Evolutionary conservation across 2,113 vertebrate genomes (phyloP).

Genomic region (Apeltes quadracus): DNA sequence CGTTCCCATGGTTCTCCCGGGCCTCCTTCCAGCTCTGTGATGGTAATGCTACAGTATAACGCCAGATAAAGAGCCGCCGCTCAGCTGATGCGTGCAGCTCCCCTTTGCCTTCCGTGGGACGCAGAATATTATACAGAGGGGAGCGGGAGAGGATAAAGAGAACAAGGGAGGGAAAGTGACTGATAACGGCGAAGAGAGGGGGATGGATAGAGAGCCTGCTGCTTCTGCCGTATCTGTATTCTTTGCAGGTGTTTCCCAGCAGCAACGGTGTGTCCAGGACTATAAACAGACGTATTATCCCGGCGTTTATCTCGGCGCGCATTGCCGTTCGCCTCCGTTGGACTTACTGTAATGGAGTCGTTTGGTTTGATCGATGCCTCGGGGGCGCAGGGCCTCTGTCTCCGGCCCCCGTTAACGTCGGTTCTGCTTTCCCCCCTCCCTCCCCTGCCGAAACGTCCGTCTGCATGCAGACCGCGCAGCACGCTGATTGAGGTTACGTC

Average conservation of each 20-base stretch:
- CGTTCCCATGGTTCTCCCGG: slow-evolving; percentile 55
- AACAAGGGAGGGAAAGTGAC: slow-evolving; percentile 62
- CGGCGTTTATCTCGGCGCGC: slow-evolving; percentile 77
- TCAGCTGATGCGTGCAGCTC: slow-evolving; percentile 69
- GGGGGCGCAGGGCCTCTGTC: slow-evolving; percentile 65
- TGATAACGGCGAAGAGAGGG: slow-evolving; percentile 58
- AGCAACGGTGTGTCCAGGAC: slow-evolving; percentile 76
- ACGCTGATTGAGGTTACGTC: slow-evolving; percentile 75
- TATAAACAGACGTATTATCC: slow-evolving; percentile 81
- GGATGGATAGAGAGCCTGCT: slow-evolving; percentile 50
- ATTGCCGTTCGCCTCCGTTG: slow-evolving; percentile 77
- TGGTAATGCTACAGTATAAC: slow-evolving; percentile 56
- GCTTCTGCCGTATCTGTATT: slow-evolving; percentile 72
- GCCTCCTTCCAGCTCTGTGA: slow-evolving; percentile 45
- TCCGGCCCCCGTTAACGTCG: slow-evolving; percentile 69
- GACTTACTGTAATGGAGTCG: slow-evolving; percentile 82
- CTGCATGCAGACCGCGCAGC: slow-evolving; percentile 53
- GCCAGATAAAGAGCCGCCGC: slow-evolving; percentile 61
- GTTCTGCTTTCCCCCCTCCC: slow-evolving; percentile 56
- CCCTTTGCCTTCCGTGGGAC: slow-evolving; percentile 40
- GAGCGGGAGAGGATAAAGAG: slow-evolving; percentile 59
- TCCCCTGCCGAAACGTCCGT: slow-evolving; percentile 63
- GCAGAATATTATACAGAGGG: slow-evolving; percentile 59
- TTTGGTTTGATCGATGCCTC: slow-evolving; percentile 80
- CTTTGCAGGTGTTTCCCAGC: slow-evolving; percentile 67